phyloP scores from a whole-genome alignment of 2,888 invertebrate genomes.

The Tanytarsus gracilentus region DNA sequence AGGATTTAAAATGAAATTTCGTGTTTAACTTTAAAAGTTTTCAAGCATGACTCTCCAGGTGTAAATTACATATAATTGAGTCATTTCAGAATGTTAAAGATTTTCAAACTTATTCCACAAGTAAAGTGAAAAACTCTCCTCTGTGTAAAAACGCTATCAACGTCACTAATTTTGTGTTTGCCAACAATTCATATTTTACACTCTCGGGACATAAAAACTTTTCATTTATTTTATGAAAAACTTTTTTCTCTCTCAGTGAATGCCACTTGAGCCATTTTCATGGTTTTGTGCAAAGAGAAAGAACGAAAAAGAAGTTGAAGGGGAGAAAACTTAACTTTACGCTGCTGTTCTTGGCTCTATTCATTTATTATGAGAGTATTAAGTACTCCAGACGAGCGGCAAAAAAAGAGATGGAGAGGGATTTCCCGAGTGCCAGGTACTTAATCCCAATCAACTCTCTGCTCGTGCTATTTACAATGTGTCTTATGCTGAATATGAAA shows the following conservation, averaged over 20 bases:
- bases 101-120: no score
- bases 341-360: background rate
- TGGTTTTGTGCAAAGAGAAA: no score
- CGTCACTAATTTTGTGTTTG: constrained; percentile 22
- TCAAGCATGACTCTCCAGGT: no score
- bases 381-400: constrained; percentile 4
- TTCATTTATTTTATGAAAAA: constrained; percentile 3
- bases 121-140: no score
- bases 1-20: no score
- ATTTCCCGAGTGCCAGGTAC: constrained; percentile 12
- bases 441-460: constrained; percentile 20
- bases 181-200: constrained; percentile 19
- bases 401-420: background rate
- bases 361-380: constrained; percentile 11
- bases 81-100: no score
- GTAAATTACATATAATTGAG: no score
- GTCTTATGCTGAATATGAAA: background rate
- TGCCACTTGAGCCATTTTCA: constrained; percentile 16
- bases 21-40: no score
- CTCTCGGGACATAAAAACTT: constrained; percentile 1
- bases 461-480: background rate
- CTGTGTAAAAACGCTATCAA: background rate
- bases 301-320: no score
- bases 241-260: constrained; percentile 8
- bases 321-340: background rate